These are phyloP conservation scores for Stegostoma tigrinum DNA, from an alignment of 2,113 vertebrate genomes.

Conservation along the genomic window DNA sequence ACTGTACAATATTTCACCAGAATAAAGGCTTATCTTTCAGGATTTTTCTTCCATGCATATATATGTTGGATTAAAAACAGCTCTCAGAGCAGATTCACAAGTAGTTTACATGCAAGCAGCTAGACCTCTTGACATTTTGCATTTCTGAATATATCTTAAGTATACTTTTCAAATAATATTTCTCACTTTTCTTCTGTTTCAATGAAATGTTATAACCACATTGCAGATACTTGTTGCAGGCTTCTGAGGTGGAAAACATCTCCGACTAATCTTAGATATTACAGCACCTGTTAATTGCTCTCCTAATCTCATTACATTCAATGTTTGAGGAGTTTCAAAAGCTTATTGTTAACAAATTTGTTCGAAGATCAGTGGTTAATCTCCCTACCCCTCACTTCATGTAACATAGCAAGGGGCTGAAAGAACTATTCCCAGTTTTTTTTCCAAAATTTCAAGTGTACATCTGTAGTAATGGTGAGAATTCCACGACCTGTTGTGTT, in stretches of 20 bases:
- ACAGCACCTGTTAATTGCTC: neutral
- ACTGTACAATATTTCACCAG: neutral
- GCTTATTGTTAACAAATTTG: neutral
- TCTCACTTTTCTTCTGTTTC: neutral
- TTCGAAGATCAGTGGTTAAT: neutral
- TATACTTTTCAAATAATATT: neutral
- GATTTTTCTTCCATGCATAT: neutral
- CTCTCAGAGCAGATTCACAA: neutral
- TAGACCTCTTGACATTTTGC: neutral
- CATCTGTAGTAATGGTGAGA: neutral
- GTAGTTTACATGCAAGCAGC: neutral
- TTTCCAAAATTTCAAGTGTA: neutral
- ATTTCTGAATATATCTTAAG: neutral
- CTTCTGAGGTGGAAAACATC: neutral
- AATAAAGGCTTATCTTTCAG: neutral
- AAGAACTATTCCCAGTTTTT: neutral
- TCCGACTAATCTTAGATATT: neutral
- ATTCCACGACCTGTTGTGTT: neutral
- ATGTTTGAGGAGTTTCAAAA: neutral
- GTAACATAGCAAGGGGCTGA: neutral
- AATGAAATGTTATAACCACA: neutral
- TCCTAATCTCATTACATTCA: neutral
- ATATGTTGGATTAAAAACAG: neutral
- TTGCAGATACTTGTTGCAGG: neutral
- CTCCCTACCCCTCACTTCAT: neutral